These are phyloP conservation scores for Candidula unifasciata DNA, from an alignment of 2,888 invertebrate species.

Conservation along the genomic window DNA sequence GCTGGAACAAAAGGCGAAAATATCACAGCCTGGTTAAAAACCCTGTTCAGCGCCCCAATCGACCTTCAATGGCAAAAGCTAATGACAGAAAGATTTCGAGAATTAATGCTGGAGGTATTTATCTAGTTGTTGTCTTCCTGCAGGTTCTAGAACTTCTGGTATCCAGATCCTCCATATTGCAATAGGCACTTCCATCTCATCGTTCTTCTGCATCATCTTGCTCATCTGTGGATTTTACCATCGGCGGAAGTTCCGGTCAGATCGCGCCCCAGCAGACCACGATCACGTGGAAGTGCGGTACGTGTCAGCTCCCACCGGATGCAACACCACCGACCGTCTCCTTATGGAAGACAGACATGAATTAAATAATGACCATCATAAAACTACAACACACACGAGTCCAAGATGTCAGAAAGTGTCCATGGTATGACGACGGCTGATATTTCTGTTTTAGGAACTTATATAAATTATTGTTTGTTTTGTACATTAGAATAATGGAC, in stretches of 20 bases:
- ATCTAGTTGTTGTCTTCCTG: not conserved
- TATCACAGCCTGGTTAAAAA: too few relatives aligned
- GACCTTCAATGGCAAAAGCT: too few relatives aligned
- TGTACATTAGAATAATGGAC: not conserved
- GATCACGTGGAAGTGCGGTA: constrained; percentile 74
- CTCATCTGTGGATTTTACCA: constrained; percentile 73
- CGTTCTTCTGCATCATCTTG: constrained; percentile 73
- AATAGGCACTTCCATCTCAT: constrained; percentile 73
- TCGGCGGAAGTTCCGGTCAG: constrained; percentile 66
- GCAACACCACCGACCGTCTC: constrained; percentile 73
- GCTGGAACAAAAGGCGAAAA: too few relatives aligned
- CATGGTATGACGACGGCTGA: constrained; percentile 65
- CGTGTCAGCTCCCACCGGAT: constrained; percentile 72
- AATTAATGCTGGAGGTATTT: too few relatives aligned
- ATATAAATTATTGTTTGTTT: constrained; percentile 17
- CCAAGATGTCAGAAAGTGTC: constrained; percentile 70
- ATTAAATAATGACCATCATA: constrained; percentile 44
- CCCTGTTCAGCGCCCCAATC: too few relatives aligned
- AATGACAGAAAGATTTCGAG: too few relatives aligned
- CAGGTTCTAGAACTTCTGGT: constrained; percentile 61
- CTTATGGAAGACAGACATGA: constrained; percentile 61
- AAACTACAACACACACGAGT: constrained; percentile 56
- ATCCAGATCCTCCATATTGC: constrained; percentile 72
- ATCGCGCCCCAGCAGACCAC: constrained; percentile 63
- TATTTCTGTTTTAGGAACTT: not conserved